These are phyloP conservation scores for Pelobates cultripes DNA, from an alignment of 2,797 vertebrate species.

Conservation along the genomic window DNA sequence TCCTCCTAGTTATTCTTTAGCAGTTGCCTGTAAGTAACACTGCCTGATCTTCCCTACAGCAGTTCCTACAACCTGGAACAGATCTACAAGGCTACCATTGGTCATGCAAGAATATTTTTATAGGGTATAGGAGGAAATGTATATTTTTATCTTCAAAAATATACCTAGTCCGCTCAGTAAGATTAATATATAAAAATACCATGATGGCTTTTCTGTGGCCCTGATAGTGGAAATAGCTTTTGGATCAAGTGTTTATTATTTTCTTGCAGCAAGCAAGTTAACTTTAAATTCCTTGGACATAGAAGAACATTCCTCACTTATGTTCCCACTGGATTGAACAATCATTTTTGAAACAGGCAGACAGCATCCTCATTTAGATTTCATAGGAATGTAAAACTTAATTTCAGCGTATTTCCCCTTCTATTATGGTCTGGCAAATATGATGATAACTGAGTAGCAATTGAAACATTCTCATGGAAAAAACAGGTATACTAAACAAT, in stretches of 20 bases:
- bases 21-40: too few species aligned
- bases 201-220: neutral
- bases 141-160: too few species aligned
- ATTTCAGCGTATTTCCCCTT: slow-evolving; percentile 30
- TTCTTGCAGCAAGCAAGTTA: slow-evolving; percentile 27
- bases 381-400: slow-evolving; percentile 44
- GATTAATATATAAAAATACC: neutral
- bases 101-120: too few species aligned
- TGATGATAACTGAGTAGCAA: neutral
- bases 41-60: too few species aligned
- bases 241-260: slow-evolving; percentile 24
- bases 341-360: slow-evolving; percentile 28
- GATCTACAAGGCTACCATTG: too few species aligned
- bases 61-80: too few species aligned
- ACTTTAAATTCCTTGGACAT: slow-evolving; percentile 42
- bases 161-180: neutral
- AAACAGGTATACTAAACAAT: neutral
- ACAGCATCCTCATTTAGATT: slow-evolving; percentile 29
- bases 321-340: slow-evolving; percentile 36
- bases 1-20: too few species aligned
- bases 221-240: slow-evolving; percentile 12
- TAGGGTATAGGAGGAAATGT: too few species aligned
- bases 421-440: slow-evolving; percentile 11
- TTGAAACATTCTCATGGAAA: slow-evolving; percentile 31
- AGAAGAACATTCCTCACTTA: neutral